Conservation (phyloP, 2,797 vertebrate genomes). For the Passerculus sandwichensis region DNA sequence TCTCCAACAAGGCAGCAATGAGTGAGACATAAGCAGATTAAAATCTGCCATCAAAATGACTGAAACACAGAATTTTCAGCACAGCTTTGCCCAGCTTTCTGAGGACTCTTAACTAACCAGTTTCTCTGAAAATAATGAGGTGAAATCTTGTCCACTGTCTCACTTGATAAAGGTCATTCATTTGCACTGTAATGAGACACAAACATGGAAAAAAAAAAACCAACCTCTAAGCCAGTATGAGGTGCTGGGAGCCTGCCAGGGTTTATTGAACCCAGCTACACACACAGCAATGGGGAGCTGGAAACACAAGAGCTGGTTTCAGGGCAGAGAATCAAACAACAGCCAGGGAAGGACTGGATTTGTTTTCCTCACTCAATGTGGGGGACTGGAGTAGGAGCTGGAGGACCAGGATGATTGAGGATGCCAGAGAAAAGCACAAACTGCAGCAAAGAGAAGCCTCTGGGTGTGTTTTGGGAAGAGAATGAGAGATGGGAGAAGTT, state of each 20-base stretch:
- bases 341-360: not conserved
- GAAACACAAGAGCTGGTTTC: not conserved
- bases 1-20: not conserved
- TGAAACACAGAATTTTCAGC: not conserved
- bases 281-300: not conserved
- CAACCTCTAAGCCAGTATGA: not conserved
- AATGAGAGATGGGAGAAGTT: not conserved
- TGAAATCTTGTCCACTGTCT: not conserved
- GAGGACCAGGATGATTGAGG: not conserved
- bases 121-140: not conserved
- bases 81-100: not conserved
- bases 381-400: not conserved
- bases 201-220: not conserved
- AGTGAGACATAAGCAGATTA: not conserved
- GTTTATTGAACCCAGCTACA: not conserved
- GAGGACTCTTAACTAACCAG: not conserved
- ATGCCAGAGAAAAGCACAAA: not conserved
- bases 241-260: not conserved
- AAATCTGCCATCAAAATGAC: not conserved
- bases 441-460: not conserved
- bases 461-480: not conserved
- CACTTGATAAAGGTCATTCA: not conserved
- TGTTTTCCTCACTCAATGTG: not conserved
- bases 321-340: not conserved
- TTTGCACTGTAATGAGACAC: not conserved